Evolutionary conservation across 2,888 invertebrate genomes (phyloP).

Genomic region (Salpingus planirostris): DNA sequence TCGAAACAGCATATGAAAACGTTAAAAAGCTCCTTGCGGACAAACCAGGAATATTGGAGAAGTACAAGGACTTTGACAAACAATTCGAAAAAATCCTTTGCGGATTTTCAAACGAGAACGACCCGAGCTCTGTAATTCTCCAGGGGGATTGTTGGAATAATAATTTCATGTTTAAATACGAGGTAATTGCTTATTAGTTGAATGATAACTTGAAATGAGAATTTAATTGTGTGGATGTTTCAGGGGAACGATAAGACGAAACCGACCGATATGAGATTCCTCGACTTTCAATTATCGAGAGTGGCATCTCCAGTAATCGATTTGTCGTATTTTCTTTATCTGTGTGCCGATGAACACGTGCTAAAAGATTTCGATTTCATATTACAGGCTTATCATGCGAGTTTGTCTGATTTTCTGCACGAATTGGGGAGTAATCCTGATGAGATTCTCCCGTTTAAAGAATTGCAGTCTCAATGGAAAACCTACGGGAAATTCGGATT

Average conservation of each 20-base stretch:
- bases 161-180: conserved; percentile 17
- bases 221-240: no score
- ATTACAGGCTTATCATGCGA: conserved; percentile 22
- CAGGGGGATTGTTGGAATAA: conserved; percentile 19
- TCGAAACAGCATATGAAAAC: conserved; percentile 13
- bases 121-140: conserved; percentile 4
- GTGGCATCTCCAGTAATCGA: conserved; percentile 24
- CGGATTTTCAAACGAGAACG: conserved; percentile 4
- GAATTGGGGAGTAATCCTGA: conserved; percentile 19
- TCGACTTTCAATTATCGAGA: conserved; percentile 26
- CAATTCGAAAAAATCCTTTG: conserved; percentile 13
- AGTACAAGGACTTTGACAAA: conserved; percentile 13
- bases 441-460: conserved; percentile 16
- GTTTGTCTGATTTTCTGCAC: conserved; percentile 18
- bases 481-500: conserved; percentile 22
- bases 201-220: no score
- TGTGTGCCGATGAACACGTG: conserved; percentile 18
- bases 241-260: conserved; percentile 18
- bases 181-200: conserved; percentile 7
- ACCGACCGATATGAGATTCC: conserved; percentile 23
- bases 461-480: conserved; percentile 23
- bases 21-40: no score
- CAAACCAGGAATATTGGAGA: no score
- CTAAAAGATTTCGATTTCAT: conserved; percentile 23
- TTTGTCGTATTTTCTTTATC: conserved; percentile 26